Base-by-base conservation (phyloP, 2,888 invertebrate species). In the Pachycephus smyrnensis region DNA sequence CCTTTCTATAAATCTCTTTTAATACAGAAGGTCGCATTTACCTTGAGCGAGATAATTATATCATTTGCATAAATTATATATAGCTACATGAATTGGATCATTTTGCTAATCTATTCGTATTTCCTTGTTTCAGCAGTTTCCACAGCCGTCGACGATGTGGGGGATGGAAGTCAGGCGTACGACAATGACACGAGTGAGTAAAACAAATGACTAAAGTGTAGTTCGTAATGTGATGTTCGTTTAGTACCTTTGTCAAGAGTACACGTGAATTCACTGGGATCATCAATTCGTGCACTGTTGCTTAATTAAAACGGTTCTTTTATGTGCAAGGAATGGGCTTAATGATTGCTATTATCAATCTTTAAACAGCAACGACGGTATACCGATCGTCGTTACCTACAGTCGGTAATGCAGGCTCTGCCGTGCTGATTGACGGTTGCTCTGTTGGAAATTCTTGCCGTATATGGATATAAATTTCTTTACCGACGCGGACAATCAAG, bases 101-200 rank as follows among this genome's bases (percentile, higher is more conserved):
- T 2, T 55, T 55, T 55, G 23, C 23, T 55, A 23, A 55, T 55
- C 9, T 9, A 55, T 55, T 55, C 9, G 23, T 9, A 9, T 55
- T 55, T 23, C 23, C 23, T 55, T 84, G 76, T 90, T 88, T 73
- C 86, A 90, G 90, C 87, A 78, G 84, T 89, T 82, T 89, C 90
- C 81, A 89, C 90, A 82, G 88, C 89, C 78, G 78, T 89, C 40
- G 89, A 90, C 80, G 88, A 89, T 84, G 88, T 88, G 81, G 86
- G 84, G 73, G 88, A 88, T 81, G 89, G 86, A 68, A 84, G 86
- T 76, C 87, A 85, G 78, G 82, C 84, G 40, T 86, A 87, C 76
- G 89, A 90, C 77, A 90, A 90, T 81, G 89, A 90, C 77, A 89
- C 90, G 80, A 87, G 90, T 90, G 81, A 90, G 90, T 87, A 80